Conservation (phyloP, 2,797 vertebrate genomes). For the Hapalemur alaotrensis region DNA sequence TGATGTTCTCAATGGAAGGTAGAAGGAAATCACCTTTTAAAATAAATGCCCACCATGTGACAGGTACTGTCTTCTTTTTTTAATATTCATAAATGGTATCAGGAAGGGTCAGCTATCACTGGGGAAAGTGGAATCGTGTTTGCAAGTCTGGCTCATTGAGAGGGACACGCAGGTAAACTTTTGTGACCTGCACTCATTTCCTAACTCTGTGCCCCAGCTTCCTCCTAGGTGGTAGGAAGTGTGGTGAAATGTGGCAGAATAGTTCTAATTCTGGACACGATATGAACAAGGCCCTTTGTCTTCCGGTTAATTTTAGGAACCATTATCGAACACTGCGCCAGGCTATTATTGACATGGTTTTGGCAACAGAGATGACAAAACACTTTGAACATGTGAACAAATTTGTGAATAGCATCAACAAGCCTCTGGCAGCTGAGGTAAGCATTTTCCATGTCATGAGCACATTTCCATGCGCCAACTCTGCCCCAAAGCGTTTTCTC, state of each 20-base stretch:
- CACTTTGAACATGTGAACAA: conserved; percentile 91
- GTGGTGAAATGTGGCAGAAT: neutral
- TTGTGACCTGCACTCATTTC: neutral
- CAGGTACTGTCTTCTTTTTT: neutral
- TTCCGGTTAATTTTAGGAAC: conserved; percentile 81
- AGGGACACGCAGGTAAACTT: neutral
- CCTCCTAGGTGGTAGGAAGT: neutral
- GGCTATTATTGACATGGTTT: conserved; percentile 90
- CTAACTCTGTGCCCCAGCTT: neutral
- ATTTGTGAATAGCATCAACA: conserved; percentile 91
- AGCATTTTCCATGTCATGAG: conserved; percentile 67
- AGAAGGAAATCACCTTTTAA: neutral
- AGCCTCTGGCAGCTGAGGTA: conserved; percentile 85
- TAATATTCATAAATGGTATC: neutral
- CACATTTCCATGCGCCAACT: neutral
- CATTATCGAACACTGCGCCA: conserved; percentile 88
- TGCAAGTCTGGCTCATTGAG: neutral
- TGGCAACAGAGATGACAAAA: conserved; percentile 90
- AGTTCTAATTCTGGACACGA: neutral
- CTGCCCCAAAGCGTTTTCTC: neutral
- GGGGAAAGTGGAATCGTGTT: neutral
- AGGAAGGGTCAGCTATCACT: neutral
- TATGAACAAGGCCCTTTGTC: conserved; percentile 26
- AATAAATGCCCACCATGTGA: neutral
- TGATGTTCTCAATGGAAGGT: neutral